Evolutionary conservation across 2,797 vertebrate genomes (phyloP), one percentile per base, ranked within the genome.

Genomic region (Meda fulgida): DNA sequence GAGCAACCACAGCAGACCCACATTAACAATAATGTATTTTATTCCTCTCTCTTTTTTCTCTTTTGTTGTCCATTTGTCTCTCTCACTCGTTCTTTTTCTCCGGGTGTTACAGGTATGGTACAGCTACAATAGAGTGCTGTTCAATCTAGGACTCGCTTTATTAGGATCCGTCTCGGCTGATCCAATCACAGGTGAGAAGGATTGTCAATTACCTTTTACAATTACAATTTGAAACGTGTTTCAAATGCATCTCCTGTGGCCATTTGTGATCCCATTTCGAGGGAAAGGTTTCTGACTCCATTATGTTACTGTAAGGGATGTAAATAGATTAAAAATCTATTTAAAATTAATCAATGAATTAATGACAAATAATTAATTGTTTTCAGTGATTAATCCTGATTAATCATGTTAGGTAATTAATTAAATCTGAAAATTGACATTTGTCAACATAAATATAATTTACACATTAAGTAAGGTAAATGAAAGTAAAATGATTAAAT

Each of bases 1-100:
- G 73, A 77, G 60, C 31, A 83, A n/a, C 73, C 70, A 26, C 82
- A 43, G 83, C 65, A 78, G 65, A 78, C 48, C 75, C 26, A 18
- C 53, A 79, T 71, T 78, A 79, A 21, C 29, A 72, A 51, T 79
- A 71, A 79, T 72, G 7, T 36, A 65, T 65, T 65, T 26, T 18
- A 7, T 31, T 8, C 14, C 29, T 31, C 63, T 84, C 38, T 7
- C 46, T 38, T 38, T 84, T n/a, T 67, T 69, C 82, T 58, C 63
- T 34, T 84, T 29, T 53, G n/a, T 69, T 70, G 46, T 70, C 34
- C 38, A 66, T 65, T 18, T 66, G 76, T 58, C 65, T 43, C 51
- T 84, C 65, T 78, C 36, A 19, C 36, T 75, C 29, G 3, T 11
- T 72, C 70, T 16, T 48, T 46, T 71, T 70, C 48, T 78, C 34